Evolutionary conservation across 2,888 invertebrate species (phyloP).

Genomic region (Boloria euphrosyne): DNA sequence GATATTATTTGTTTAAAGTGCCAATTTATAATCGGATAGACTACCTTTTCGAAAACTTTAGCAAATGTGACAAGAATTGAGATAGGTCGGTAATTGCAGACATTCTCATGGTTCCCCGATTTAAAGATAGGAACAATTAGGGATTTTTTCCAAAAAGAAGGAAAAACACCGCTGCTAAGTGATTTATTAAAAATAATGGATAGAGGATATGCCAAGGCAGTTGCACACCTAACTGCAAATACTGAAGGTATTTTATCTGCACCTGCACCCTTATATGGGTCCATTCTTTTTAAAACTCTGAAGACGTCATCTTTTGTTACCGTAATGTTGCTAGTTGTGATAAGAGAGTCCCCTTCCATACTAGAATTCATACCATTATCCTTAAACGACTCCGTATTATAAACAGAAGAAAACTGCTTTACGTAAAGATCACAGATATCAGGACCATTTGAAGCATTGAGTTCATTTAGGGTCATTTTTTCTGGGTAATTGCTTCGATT

Average conservation of each 20-base stretch:
- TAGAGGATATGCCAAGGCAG: conserved; percentile 20
- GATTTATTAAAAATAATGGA: conserved; percentile 33
- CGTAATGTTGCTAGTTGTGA: not conserved
- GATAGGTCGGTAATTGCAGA: conserved; percentile 38
- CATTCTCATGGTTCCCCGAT: conserved; percentile 2
- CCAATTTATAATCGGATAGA: conserved; percentile 12
- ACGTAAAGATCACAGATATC: conserved; percentile 12
- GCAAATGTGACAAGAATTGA: conserved; percentile 31
- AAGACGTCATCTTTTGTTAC: conserved; percentile 1
- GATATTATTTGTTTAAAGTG: conserved; percentile 24
- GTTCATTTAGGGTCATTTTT: conserved; percentile 11
- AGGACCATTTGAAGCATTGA: not conserved
- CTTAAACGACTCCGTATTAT: conserved; percentile 1
- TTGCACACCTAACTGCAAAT: conserved; percentile 1
- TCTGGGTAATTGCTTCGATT: conserved; percentile 10
- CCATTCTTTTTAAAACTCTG: conserved; percentile 18
- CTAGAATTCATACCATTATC: not conserved
- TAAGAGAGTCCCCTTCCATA: not conserved
- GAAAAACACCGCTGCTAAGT: conserved; percentile 31
- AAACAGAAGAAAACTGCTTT: conserved; percentile 7
- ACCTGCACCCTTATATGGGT: conserved; percentile 17
- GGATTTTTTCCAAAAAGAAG: conserved; percentile 34
- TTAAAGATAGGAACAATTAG: conserved; percentile 36
- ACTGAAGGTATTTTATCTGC: conserved; percentile 11
- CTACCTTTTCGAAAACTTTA: conserved; percentile 36